phyloP scores from a whole-genome alignment of 1,140 invertebrate genomes.

The Zaprionus gabonicus region DNA sequence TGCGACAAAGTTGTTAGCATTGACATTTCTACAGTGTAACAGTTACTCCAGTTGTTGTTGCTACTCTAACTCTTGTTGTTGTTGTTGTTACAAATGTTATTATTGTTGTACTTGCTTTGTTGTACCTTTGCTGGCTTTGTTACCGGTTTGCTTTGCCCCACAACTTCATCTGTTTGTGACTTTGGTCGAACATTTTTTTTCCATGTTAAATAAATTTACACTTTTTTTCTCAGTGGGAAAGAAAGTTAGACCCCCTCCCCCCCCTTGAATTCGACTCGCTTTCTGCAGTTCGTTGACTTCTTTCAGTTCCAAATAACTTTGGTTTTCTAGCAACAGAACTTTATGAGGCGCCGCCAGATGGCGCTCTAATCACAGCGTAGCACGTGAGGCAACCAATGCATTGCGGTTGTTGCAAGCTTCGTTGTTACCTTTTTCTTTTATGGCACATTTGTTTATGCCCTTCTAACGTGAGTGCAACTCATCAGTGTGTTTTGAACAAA shows the following conservation, averaged over 20 bases:
- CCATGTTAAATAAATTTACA: slow-evolving; percentile 78
- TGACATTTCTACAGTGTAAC: slow-evolving; percentile 54
- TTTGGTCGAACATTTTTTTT: slow-evolving; percentile 53
- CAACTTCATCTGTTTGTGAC: slow-evolving; percentile 30
- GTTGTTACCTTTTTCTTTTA: background rate
- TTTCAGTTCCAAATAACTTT: slow-evolving; percentile 2
- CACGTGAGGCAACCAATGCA: slow-evolving; percentile 19
- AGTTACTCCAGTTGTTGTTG: slow-evolving; percentile 25
- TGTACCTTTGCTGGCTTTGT: slow-evolving; percentile 19
- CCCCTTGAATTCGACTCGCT: background rate
- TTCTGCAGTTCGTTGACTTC: slow-evolving; percentile 64
- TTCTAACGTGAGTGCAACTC: slow-evolving; percentile 33
- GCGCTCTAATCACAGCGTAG: slow-evolving; percentile 28
- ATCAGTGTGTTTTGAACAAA: slow-evolving; percentile 13
- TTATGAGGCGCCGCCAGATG: slow-evolving; percentile 14
- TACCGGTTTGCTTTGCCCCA: slow-evolving; percentile 1
- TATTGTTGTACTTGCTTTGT: slow-evolving; percentile 17
- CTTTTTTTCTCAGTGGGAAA: slow-evolving; percentile 57
- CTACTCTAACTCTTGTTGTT: background rate
- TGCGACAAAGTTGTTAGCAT: slow-evolving; percentile 36
- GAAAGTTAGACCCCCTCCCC: slow-evolving; percentile 56
- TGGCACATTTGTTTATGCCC: slow-evolving; percentile 11
- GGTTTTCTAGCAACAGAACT: slow-evolving; percentile 30
- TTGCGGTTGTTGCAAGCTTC: slow-evolving; percentile 2
- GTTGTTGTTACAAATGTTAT: slow-evolving; percentile 19